Evolutionary conservation across 2,113 vertebrate species (phyloP), one percentile per base, ranked within the genome.

Genomic region (Chunga burmeisteri): DNA sequence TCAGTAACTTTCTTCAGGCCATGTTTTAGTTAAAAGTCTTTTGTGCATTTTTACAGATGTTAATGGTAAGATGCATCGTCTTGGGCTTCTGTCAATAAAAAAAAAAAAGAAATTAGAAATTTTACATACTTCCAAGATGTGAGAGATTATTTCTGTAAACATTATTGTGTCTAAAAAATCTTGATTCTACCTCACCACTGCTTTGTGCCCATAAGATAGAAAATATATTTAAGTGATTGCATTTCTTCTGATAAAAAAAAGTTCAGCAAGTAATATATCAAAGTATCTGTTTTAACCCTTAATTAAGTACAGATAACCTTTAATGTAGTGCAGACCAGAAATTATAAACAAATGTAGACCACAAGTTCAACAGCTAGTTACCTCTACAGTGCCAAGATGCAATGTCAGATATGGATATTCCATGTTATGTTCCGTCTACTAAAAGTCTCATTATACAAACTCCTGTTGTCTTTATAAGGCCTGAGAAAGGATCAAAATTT

Each of bases 21-120:
- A 10, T 22, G 40, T 19, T 91, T 80, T 53, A 56, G 44, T 52
- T 74, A 34, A 38, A 93, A 86, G 49, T 30, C 74, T 75, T 59
- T 16, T 38, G 78, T 91, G 87, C 36, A 32, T 86, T 94, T 95
- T 71, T 62, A 66, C 53, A 94, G 86, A 58, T 67, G 62, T 65
- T 49, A 73, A 68, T 9, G 77, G 67, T 55, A 85, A 66, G 87
- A 77, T 67, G 38, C 46, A 73, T 67, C 44, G 0, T 75, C 91
- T 68, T 68, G 81, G 59, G 70, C 46, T 70, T 93, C 94, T 97
- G 95, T 91, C 46, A 91, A 91, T 6, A 94, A 47, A 55, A 42
- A 71, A 55, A 92, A 61, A 72, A 50, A 62, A 44, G 7, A 44
- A 89, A 93, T 94, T 85, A 91, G 58, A 40, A 65, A 73, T 40